These are phyloP conservation scores for Etheostoma cragini DNA, from an alignment of 2,113 vertebrate genomes.

Conservation along the genomic window DNA sequence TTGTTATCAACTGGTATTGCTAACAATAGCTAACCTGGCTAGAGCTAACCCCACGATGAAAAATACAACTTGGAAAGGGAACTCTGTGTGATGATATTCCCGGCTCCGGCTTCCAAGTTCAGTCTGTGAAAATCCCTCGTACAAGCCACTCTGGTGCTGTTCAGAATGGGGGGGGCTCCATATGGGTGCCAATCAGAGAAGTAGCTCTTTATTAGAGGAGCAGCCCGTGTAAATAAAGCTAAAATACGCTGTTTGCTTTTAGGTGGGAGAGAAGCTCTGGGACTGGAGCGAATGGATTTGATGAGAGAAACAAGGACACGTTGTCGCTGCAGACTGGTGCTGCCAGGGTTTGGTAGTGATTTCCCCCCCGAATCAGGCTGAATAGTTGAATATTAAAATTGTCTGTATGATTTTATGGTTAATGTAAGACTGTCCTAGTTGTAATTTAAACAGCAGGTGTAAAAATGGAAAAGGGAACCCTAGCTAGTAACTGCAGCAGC, in stretches of 20 bases:
- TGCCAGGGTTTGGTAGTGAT: not conserved
- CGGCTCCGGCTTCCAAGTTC: too few species aligned
- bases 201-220: conserved; percentile 31
- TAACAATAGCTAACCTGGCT: too few species aligned
- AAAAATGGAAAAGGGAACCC: not conserved
- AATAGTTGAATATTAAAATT: not conserved
- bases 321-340: not conserved
- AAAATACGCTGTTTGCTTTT: conserved; percentile 23
- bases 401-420: not conserved
- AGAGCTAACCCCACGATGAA: too few species aligned
- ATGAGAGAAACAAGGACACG: conserved; percentile 9
- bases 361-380: not conserved
- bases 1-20: too few species aligned
- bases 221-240: conserved; percentile 12
- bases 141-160: not conserved
- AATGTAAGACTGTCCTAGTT: not conserved
- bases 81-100: too few species aligned
- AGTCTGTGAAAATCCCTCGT: conserved; percentile 4
- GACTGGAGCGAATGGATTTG: conserved; percentile 21
- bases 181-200: conserved; percentile 26
- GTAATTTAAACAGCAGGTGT: conserved; percentile 16
- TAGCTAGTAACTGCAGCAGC: not conserved
- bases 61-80: too few species aligned
- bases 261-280: conserved; percentile 7
- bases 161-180: not conserved